Conservation (phyloP, 2,797 vertebrate genomes). For the Sebastiscus tertius region DNA sequence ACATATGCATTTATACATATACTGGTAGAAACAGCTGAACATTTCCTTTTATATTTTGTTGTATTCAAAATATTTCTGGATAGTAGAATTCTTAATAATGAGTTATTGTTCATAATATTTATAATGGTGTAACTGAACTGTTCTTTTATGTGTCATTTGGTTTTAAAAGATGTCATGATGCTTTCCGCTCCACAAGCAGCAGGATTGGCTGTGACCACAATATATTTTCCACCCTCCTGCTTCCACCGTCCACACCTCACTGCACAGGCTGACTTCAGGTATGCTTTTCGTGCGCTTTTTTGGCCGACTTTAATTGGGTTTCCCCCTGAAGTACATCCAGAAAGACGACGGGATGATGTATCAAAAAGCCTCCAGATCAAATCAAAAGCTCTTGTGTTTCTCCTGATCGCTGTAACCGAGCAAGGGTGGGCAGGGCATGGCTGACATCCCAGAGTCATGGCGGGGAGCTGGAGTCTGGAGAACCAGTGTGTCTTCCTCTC, state of each 20-base stretch:
- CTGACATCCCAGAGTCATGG: conserved; percentile 65
- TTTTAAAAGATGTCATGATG: conserved; percentile 20
- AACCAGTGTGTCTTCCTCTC: conserved; percentile 73
- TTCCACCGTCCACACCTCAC: conserved; percentile 36
- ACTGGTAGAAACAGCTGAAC: neutral
- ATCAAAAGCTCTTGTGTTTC: conserved; percentile 39
- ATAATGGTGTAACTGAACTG: neutral
- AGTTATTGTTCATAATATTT: neutral
- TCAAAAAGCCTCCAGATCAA: conserved; percentile 46
- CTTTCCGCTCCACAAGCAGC: conserved; percentile 10
- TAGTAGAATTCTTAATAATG: neutral
- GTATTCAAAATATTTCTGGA: neutral
- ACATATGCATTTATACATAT: neutral
- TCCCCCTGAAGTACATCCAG: conserved; percentile 51
- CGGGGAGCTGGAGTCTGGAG: conserved; percentile 67
- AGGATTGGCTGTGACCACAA: conserved; percentile 7
- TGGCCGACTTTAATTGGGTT: conserved; percentile 42
- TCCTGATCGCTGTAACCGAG: conserved; percentile 28
- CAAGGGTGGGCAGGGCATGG: conserved; percentile 65
- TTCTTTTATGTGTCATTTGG: neutral
- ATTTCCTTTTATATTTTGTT: neutral
- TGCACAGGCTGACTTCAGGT: conserved; percentile 56
- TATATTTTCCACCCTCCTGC: conserved; percentile 22
- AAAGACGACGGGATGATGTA: conserved; percentile 22
- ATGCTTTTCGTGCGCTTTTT: conserved; percentile 29